Percentiles rank a stretch among this genome's conserved stretches.
phyloP scores from a whole-genome alignment of 2,113 vertebrate genomes.

The Ophthalmolycus amberensis region DNA sequence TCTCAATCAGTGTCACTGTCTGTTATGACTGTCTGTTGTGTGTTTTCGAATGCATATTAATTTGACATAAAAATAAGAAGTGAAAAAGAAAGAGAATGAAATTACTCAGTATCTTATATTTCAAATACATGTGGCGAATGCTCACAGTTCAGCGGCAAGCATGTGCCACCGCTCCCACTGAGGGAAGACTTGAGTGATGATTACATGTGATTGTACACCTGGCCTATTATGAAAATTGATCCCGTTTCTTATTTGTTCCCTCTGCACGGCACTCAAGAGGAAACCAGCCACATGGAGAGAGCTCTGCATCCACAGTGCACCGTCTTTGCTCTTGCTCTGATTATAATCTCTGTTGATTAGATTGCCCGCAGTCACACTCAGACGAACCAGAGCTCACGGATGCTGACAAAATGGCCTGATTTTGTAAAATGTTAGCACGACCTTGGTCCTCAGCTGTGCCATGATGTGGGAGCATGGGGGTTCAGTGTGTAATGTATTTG shows the following conservation, averaged over 20 bases:
- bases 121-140: background rate
- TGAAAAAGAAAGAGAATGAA: background rate
- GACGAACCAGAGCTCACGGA: slow-evolving; percentile 44
- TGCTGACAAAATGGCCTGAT: slow-evolving; percentile 50
- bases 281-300: slow-evolving; percentile 22
- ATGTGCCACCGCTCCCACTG: slow-evolving; percentile 1
- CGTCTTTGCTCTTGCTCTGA: slow-evolving; percentile 40
- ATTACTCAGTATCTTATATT: background rate
- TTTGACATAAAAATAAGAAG: background rate
- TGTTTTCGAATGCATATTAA: background rate
- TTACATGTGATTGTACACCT: slow-evolving; percentile 40
- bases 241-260: slow-evolving; percentile 40
- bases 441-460: slow-evolving; percentile 11
- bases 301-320: slow-evolving; percentile 22
- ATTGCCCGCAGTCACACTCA: slow-evolving; percentile 50
- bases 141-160: slow-evolving; percentile 13
- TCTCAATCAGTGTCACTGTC: background rate
- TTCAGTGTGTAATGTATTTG: background rate
- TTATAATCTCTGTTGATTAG: slow-evolving; percentile 67
- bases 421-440: slow-evolving; percentile 30
- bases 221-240: slow-evolving; percentile 27
- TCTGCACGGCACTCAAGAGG: background rate
- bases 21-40: background rate
- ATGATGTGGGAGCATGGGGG: background rate
- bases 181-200: slow-evolving; percentile 24